Conservation (phyloP, 1,140 invertebrate species). For the Pteromalus puparum region DNA sequence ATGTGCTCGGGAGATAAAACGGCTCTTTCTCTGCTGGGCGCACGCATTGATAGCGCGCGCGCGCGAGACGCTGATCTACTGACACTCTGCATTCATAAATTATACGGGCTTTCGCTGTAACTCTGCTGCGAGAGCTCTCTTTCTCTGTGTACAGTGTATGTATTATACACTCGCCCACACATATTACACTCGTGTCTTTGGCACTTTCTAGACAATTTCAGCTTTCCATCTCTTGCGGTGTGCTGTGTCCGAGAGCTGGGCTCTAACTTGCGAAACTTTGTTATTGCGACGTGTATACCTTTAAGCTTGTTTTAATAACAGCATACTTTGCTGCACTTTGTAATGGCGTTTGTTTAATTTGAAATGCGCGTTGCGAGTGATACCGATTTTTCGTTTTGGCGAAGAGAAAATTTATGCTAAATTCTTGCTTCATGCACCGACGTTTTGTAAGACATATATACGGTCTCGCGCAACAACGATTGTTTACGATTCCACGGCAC, state of each 20-base stretch:
- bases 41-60: conserved; percentile 21
- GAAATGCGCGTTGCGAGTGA: background rate
- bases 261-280: background rate
- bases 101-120: background rate
- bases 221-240: conserved; percentile 15
- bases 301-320: conserved; percentile 1
- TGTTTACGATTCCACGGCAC: conserved; percentile 14
- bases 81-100: conserved; percentile 39
- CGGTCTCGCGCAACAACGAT: background rate
- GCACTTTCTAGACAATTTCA: conserved; percentile 20
- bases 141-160: background rate
- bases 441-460: background rate
- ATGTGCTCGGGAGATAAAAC: background rate
- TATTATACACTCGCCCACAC: background rate
- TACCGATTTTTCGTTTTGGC: background rate
- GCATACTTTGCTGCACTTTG: background rate
- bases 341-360: background rate
- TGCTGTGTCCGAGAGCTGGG: background rate
- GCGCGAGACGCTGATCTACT: conserved; percentile 32
- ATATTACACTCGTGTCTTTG: background rate
- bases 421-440: background rate
- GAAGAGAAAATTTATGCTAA: conserved; percentile 7
- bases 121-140: background rate
- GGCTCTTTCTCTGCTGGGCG: background rate
- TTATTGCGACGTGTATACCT: background rate